Conservation (phyloP, 2,888 invertebrate genomes). For the Hetaerina titia region DNA sequence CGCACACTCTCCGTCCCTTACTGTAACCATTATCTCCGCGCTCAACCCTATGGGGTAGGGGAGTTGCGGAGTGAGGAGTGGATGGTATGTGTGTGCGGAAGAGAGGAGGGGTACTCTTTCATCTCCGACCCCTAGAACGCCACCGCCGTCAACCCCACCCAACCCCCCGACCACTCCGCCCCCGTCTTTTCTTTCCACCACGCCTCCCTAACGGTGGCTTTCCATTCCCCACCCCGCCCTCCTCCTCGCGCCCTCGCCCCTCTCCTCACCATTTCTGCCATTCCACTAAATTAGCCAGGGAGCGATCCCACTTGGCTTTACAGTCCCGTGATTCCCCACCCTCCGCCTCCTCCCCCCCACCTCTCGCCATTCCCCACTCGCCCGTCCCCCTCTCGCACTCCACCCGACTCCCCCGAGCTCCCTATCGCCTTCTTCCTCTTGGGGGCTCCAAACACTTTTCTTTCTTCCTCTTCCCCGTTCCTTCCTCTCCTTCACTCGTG, state of each 20-base stretch:
- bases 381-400: neutral
- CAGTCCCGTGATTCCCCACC: constrained; percentile 19
- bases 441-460: neutral
- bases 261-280: neutral
- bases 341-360: neutral
- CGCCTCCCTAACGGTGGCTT: neutral
- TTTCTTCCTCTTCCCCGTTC: neutral
- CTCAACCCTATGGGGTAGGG: neutral
- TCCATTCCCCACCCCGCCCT: neutral
- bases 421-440: neutral
- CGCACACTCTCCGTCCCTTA: neutral
- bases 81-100: neutral
- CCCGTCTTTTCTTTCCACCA: neutral
- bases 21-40: neutral
- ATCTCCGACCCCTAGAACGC: constrained; percentile 21
- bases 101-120: constrained; percentile 32
- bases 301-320: constrained; percentile 60
- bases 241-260: neutral
- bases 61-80: neutral
- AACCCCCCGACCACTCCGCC: neutral
- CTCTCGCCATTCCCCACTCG: neutral
- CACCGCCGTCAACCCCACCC: neutral
- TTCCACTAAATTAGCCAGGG: constrained; percentile 67
- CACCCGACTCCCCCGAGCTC: neutral
- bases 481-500: neutral